These are phyloP conservation scores for Chitala chitala DNA, from an alignment of 2,113 vertebrate genomes.

Conservation along the genomic window DNA sequence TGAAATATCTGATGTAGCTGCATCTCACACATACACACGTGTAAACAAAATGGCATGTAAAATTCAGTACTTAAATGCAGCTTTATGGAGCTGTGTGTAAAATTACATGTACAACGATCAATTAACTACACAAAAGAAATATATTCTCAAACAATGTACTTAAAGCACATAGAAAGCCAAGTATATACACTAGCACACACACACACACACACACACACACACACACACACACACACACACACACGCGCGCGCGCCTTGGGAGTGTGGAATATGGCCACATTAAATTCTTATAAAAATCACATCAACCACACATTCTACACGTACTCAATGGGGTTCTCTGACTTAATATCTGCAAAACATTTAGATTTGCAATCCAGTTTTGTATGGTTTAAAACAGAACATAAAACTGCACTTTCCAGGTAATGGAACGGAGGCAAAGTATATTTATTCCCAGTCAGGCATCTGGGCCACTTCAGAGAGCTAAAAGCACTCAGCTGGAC, in stretches of 20 bases:
- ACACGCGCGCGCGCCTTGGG: constrained; percentile 1
- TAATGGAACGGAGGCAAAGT: neutral
- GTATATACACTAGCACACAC: neutral
- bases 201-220: neutral
- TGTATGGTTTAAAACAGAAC: neutral
- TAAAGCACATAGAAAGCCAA: neutral
- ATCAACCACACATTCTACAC: neutral
- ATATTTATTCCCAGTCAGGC: neutral
- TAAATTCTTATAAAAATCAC: neutral
- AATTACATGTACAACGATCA: too few species aligned
- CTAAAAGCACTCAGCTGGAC: neutral
- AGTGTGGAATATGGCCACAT: neutral
- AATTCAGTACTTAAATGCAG: too few species aligned
- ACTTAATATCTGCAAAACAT: constrained; percentile 7
- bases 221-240: neutral
- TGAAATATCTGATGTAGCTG: too few species aligned
- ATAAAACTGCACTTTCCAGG: neutral
- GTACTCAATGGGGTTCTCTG: neutral
- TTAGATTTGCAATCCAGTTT: neutral
- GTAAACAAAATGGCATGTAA: too few species aligned
- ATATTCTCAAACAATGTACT: neutral
- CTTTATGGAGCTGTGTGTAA: too few species aligned
- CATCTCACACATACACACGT: too few species aligned
- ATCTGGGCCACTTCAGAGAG: neutral
- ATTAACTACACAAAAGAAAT: neutral